phyloP scores from a whole-genome alignment of 2,113 vertebrate genomes.

The Amblyornis subalaris region DNA sequence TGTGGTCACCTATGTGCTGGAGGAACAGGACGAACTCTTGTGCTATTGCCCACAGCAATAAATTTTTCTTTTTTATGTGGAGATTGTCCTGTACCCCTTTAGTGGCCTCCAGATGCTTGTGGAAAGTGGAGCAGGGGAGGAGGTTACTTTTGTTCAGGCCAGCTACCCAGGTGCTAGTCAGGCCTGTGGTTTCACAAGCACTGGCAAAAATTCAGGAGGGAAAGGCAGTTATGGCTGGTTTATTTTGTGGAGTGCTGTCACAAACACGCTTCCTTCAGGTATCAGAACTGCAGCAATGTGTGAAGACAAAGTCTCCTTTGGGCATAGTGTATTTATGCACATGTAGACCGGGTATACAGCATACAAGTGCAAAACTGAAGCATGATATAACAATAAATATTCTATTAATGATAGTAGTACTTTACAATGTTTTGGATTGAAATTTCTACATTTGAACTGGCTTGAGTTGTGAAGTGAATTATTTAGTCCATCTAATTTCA shows the following conservation, averaged over 20 bases:
- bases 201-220: background rate
- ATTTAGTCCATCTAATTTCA: background rate
- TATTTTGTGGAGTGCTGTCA: background rate
- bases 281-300: background rate
- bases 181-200: background rate
- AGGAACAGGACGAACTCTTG: background rate
- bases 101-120: background rate
- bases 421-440: background rate
- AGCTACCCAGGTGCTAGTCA: background rate
- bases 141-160: background rate
- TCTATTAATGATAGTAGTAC: background rate
- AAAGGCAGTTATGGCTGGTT: background rate
- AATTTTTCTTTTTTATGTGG: background rate
- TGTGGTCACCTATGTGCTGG: background rate
- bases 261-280: background rate
- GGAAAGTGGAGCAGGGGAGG: background rate
- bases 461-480: background rate
- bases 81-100: background rate
- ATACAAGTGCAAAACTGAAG: background rate
- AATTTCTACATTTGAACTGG: background rate
- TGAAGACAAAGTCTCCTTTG: fast-evolving
- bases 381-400: background rate
- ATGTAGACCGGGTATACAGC: fast-evolving
- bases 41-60: background rate
- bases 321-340: background rate